These are phyloP conservation scores for Drosophila auraria DNA, from an alignment of 1,140 invertebrate genomes.

Conservation along the genomic window DNA sequence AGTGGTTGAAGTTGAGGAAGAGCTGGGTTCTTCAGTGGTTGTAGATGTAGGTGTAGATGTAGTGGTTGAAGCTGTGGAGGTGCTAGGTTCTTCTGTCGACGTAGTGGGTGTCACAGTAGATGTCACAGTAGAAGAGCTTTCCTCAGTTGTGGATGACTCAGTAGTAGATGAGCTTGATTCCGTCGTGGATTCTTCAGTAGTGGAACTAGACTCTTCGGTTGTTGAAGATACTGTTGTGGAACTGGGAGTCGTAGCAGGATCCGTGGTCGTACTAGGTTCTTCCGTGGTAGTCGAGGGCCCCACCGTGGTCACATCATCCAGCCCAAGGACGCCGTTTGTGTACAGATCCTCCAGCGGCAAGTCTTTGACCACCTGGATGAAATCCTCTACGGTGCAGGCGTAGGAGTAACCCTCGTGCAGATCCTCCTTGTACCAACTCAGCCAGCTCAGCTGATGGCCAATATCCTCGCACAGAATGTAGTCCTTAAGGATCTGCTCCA, in stretches of 20 bases:
- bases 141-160: conserved; percentile 1
- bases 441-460: conserved; percentile 85
- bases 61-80: neutral
- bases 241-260: neutral
- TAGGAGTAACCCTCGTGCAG: conserved; percentile 88
- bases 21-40: neutral
- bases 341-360: conserved; percentile 73
- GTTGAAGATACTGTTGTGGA: conserved; percentile 13
- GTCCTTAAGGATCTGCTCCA: conserved; percentile 77
- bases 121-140: too few species aligned
- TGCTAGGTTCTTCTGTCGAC: neutral
- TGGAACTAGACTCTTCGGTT: conserved; percentile 4
- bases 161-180: conserved; percentile 18
- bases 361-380: conserved; percentile 86
- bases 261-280: conserved; percentile 11
- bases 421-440: conserved; percentile 86
- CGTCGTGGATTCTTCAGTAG: conserved; percentile 3
- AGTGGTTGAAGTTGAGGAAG: conserved; percentile 3
- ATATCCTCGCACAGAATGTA: conserved; percentile 86
- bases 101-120: conserved; percentile 3
- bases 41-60: neutral
- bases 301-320: conserved; percentile 53
- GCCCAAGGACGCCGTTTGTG: conserved; percentile 71
- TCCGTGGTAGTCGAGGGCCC: conserved; percentile 3
- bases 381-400: conserved; percentile 88